Conservation (phyloP, 2,797 vertebrate genomes). For the Perodicticus potto region DNA sequence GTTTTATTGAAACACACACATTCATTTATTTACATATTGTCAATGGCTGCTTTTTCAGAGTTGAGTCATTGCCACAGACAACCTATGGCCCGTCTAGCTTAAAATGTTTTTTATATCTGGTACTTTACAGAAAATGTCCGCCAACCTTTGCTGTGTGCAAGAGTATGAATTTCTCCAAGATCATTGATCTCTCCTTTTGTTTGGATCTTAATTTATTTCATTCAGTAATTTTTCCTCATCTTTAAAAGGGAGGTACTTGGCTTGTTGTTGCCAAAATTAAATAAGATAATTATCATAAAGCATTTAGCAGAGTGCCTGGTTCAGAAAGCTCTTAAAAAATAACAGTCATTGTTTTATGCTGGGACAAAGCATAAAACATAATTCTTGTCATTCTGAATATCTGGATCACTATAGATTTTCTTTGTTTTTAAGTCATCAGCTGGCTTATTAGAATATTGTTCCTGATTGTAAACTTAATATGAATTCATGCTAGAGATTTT, state of each 20-base stretch:
- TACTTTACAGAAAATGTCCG: not conserved
- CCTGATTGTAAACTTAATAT: not conserved
- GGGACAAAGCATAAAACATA: not conserved
- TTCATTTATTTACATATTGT: not conserved
- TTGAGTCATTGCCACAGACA: not conserved
- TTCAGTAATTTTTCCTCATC: not conserved
- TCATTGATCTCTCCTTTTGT: not conserved
- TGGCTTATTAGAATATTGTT: not conserved
- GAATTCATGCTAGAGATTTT: not conserved
- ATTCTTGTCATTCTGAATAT: not conserved
- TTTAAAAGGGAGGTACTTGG: not conserved
- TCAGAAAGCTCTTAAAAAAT: not conserved
- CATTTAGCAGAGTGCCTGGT: not conserved
- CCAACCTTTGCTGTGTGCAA: not conserved
- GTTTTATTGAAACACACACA: not conserved
- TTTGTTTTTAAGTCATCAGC: not conserved
- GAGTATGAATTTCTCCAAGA: not conserved
- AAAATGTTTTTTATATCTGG: not conserved
- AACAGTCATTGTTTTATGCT: not conserved
- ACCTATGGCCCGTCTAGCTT: not conserved
- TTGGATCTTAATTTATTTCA: not conserved
- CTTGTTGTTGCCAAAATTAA: not conserved
- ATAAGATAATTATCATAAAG: not conserved
- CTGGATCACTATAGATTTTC: not conserved
- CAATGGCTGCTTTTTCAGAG: not conserved